phyloP scores from a whole-genome alignment of 1,140 invertebrate species.

The Diprion similis region DNA sequence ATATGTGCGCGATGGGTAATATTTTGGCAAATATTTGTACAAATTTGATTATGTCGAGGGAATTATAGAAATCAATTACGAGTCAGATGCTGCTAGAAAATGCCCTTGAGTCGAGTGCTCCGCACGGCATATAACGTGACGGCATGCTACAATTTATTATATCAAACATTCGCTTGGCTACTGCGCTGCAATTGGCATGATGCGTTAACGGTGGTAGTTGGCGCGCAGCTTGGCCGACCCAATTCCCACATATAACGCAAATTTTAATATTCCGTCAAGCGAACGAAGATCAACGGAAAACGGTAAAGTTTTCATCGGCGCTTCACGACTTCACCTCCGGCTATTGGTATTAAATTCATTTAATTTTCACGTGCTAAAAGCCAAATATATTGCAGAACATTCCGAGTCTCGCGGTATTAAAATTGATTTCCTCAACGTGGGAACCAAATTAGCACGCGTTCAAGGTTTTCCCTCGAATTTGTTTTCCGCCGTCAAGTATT shows the following conservation, averaged over 20 bases:
- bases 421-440: background rate
- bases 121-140: background rate
- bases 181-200: background rate
- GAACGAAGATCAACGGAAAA: too few relatives aligned
- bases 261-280: too few relatives aligned
- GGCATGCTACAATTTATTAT: background rate
- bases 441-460: background rate
- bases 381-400: too few relatives aligned
- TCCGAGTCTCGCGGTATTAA: background rate
- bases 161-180: conserved; percentile 4
- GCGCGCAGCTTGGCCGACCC: background rate
- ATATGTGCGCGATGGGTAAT: too few relatives aligned
- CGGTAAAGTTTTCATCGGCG: too few relatives aligned
- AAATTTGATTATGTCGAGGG: background rate
- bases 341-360: too few relatives aligned
- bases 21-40: too few relatives aligned
- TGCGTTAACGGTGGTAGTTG: background rate
- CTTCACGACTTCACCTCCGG: too few relatives aligned
- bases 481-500: background rate
- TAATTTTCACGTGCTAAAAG: too few relatives aligned
- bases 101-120: background rate
- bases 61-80: background rate
- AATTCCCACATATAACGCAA: too few relatives aligned
- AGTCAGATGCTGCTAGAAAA: background rate
- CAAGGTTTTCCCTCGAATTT: background rate